Evolutionary conservation across 2,888 invertebrate species (phyloP), one percentile per base, ranked within the genome.

Genomic region (Selenia dentaria): DNA sequence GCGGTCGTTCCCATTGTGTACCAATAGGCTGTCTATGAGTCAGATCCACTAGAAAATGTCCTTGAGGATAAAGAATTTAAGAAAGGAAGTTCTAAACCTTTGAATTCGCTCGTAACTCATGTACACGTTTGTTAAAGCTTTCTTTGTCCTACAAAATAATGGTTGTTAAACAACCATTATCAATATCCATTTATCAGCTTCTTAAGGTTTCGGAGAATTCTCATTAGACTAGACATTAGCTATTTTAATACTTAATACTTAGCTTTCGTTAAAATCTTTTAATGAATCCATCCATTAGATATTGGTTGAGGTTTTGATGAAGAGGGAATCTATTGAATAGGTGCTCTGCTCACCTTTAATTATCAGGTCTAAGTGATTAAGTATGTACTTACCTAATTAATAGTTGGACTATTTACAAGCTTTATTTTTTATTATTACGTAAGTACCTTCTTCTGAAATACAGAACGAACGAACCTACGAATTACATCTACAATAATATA

Each of bases 1-100:
- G 79, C 74, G 79, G 71, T 69, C 75, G 64, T 62, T 62, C 64
- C 67, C 59, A 59, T 49, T 52, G 52, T 65, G 62, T 52, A 40
- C 58, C 61, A 53, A 58, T 51, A 69, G 41, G 25, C 26, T 34
- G 13, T 28, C 11, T 49, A 48, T 56, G 53, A 58, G 36, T 51
- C 55, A 56, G 38, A 31, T 51, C 33, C 36, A 16, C 38, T 46
- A 51, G 43, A 47, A 59, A 54, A 44, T 46, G 22, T 38, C 50
- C 22, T 51, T 52, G 32, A 13, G 14, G 38, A 49, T 8, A 45
- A 57, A 50, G 35, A 16, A 16, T 16, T n/a, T 54, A 54, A 52
- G 48, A 44, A 52, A 50, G 40, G 47, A 43, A 54, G 36, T 42
- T 33, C 41, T 42, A 16, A 33, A 32, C 43, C 28, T 52, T 54